These are phyloP conservation scores for Syrphus vitripennis DNA, from an alignment of 2,888 invertebrate species.

Conservation along the genomic window DNA sequence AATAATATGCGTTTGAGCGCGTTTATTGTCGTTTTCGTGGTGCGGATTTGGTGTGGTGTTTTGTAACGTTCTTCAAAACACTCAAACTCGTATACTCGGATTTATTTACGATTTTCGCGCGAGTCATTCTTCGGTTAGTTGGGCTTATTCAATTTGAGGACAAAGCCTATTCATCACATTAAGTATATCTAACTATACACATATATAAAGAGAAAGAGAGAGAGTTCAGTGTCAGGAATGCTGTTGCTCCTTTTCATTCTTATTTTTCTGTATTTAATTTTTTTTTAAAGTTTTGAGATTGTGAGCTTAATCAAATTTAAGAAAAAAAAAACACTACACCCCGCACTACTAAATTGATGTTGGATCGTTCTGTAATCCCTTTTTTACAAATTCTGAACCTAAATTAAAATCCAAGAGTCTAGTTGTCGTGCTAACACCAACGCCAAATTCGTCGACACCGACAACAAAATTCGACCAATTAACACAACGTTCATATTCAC, in stretches of 20 bases:
- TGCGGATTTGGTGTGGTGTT: neutral
- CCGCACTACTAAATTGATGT: neutral
- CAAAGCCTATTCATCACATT: slow-evolving; percentile 33
- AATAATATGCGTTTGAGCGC: slow-evolving; percentile 13
- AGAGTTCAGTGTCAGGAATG: slow-evolving; percentile 64
- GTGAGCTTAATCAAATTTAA: slow-evolving; percentile 55
- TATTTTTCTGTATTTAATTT: slow-evolving; percentile 13
- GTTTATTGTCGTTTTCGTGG: neutral
- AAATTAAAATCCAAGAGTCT: no score
- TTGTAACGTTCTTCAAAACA: neutral
- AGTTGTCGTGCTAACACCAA: no score
- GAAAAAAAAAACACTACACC: neutral
- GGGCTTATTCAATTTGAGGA: slow-evolving; percentile 66
- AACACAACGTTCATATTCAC: no score
- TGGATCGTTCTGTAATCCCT: no score
- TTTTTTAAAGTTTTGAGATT: neutral
- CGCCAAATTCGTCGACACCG: no score
- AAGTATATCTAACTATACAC: neutral
- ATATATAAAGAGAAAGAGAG: neutral
- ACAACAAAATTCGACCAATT: no score
- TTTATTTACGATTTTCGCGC: neutral
- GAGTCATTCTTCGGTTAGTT: slow-evolving; percentile 62
- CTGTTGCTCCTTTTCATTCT: slow-evolving; percentile 56
- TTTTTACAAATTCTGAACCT: no score
- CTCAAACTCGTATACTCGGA: neutral